phyloP scores from a whole-genome alignment of 2,888 invertebrate species.

The Zootermopsis nevadensis region DNA sequence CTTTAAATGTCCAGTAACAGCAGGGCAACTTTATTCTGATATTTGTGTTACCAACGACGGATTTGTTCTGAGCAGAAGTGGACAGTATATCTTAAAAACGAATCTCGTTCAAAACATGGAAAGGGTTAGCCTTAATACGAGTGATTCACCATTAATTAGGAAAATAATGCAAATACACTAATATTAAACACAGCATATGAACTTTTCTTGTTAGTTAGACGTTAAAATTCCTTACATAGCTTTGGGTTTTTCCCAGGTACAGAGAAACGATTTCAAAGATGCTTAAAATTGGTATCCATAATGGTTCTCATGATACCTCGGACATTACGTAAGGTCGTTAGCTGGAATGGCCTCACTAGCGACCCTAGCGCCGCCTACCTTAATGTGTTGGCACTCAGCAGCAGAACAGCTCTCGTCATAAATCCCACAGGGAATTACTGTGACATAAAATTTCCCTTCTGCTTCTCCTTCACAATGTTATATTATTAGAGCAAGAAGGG shows the following conservation, averaged over 20 bases:
- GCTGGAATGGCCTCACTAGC: background rate
- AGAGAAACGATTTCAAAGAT: background rate
- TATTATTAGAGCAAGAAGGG: background rate
- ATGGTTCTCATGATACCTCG: constrained; percentile 1
- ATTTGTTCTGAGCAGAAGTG: no score
- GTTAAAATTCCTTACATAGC: background rate
- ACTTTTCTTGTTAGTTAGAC: background rate
- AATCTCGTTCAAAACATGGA: no score
- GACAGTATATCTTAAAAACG: no score
- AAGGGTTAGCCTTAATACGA: no score
- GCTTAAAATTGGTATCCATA: background rate
- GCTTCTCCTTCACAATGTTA: background rate
- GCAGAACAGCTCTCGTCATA: background rate
- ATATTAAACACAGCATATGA: no score
- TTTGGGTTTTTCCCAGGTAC: background rate
- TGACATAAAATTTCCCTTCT: background rate
- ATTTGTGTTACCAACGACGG: no score
- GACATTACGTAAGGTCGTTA: constrained; percentile 3
- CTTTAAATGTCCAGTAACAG: no score
- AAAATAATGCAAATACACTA: no score
- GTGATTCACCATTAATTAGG: no score
- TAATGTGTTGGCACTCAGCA: constrained; percentile 26
- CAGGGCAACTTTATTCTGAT: no score
- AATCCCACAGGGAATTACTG: constrained; percentile 9
- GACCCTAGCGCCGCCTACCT: background rate